A percentile compares a stretch with the other conserved stretches of the same genome.
Evolutionary conservation across 2,797 vertebrate genomes (phyloP).

Genomic region (Myotis findleyi): DNA sequence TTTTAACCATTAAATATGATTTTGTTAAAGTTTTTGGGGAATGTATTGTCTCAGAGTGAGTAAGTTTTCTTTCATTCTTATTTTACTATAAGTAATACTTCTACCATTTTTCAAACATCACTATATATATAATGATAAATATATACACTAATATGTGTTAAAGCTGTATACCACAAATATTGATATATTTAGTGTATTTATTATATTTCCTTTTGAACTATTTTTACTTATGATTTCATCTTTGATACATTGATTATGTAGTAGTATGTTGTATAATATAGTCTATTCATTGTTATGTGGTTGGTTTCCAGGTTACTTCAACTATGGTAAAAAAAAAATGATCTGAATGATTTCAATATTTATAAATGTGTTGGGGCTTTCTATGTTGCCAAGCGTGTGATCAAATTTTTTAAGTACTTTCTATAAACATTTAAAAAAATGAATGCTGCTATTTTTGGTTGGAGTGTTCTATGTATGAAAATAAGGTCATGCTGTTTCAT

Average conservation of each 20-base stretch:
- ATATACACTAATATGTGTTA: background rate
- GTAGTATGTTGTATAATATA: background rate
- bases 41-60: slow-evolving; percentile 43
- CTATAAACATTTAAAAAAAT: background rate
- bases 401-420: background rate
- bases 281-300: background rate
- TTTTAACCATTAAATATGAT: slow-evolving; percentile 22
- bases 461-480: background rate
- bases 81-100: background rate
- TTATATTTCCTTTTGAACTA: background rate
- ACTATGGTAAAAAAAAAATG: background rate
- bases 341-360: background rate
- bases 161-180: background rate
- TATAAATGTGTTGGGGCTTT: background rate
- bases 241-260: background rate
- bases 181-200: background rate
- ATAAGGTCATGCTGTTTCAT: background rate
- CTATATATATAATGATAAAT: background rate
- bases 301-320: background rate
- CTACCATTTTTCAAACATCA: no score
- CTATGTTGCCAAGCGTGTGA: background rate
- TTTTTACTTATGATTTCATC: slow-evolving; percentile 6
- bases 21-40: background rate
- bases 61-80: background rate
- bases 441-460: background rate